Evolutionary conservation across 1,140 invertebrate species (phyloP).

Genomic region (Portunus trituberculatus): DNA sequence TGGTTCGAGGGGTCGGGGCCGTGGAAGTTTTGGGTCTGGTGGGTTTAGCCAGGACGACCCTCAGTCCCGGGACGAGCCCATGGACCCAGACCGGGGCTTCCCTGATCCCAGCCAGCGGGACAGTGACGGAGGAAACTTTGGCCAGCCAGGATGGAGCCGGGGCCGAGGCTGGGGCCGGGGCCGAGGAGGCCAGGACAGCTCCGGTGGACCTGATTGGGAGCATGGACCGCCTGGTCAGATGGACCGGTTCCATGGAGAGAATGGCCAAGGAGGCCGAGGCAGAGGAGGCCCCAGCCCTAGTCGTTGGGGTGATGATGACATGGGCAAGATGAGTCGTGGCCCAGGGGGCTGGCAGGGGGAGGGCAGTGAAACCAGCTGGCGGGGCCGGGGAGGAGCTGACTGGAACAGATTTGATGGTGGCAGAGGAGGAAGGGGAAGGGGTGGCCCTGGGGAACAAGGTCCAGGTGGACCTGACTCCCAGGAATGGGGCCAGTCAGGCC

Average conservation of each 20-base stretch:
- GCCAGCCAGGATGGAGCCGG: background rate
- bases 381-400: background rate
- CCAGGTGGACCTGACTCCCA: background rate
- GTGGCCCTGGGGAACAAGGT: background rate
- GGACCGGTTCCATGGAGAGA: background rate
- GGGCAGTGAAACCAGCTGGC: background rate
- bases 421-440: constrained; percentile 41
- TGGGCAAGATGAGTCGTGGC: background rate
- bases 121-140: constrained; percentile 8
- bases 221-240: background rate
- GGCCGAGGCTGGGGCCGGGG: constrained; percentile 40
- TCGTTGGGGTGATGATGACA: background rate
- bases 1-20: constrained; percentile 16
- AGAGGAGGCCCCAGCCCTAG: background rate
- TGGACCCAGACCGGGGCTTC: background rate
- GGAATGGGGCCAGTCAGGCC: background rate
- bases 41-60: constrained; percentile 25
- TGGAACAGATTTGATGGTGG: background rate
- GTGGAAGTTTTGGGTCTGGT: constrained; percentile 27
- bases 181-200: background rate
- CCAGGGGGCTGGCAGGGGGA: background rate
- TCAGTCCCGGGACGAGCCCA: background rate
- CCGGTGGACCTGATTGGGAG: background rate
- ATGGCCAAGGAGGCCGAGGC: constrained; percentile 27
- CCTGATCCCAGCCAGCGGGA: background rate